Evolutionary conservation across 1,140 invertebrate genomes (phyloP).

Genomic region (Arctopsyche grandis): DNA sequence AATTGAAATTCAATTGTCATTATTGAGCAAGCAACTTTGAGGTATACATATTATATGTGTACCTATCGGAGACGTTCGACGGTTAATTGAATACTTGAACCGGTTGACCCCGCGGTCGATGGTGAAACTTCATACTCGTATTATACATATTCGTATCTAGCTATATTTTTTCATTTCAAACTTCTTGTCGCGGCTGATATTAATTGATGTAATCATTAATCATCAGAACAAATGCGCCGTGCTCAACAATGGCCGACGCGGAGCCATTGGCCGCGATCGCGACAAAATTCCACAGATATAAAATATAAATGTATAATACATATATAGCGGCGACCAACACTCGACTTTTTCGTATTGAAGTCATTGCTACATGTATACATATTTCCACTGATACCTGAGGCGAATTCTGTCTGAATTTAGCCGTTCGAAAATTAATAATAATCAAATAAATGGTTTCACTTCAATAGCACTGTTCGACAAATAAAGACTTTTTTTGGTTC

Average conservation of each 20-base stretch:
- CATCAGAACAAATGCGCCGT: constrained; percentile 5
- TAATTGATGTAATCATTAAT: constrained; percentile 29
- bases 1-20: constrained; percentile 19
- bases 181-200: constrained; percentile 2
- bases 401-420: no score
- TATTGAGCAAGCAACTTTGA: background rate
- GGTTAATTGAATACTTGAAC: constrained; percentile 30
- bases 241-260: background rate
- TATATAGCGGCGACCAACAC: background rate
- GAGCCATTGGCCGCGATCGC: background rate
- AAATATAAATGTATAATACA: background rate
- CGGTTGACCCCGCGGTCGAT: constrained; percentile 22
- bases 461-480: no score
- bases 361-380: no score
- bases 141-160: background rate
- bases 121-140: background rate
- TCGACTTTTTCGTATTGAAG: no score
- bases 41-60: background rate
- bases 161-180: background rate
- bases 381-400: no score
- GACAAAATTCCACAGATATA: background rate
- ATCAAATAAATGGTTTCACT: no score
- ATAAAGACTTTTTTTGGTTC: no score
- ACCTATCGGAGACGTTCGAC: constrained; percentile 2
- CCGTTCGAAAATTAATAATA: no score